A percentile compares a stretch with the other conserved stretches of the same genome.
Evolutionary conservation across 2,888 invertebrate species (phyloP).

Genomic region (Pogonocherus hispidulus): DNA sequence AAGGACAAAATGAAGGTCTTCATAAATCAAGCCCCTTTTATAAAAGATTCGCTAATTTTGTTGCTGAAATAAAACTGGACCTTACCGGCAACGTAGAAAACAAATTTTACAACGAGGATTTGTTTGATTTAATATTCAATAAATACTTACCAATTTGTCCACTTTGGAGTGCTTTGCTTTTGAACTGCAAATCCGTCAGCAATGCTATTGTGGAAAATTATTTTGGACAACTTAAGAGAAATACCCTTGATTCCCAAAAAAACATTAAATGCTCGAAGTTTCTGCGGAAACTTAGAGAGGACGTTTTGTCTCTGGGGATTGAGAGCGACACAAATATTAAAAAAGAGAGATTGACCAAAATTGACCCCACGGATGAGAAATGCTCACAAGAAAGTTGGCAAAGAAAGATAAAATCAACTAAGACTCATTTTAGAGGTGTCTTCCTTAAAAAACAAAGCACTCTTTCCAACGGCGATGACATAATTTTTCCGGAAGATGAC

Average conservation of each 20-base stretch:
- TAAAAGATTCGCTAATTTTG: not conserved
- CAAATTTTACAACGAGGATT: slow-evolving; percentile 1
- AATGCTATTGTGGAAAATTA: not conserved
- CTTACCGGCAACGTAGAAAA: not conserved
- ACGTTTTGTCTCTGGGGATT: not conserved
- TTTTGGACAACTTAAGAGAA: not conserved
- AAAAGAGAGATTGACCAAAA: not conserved
- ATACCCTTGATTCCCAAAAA: not conserved
- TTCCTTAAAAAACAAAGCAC: not conserved
- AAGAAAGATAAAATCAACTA: not conserved
- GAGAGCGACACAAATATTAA: not conserved
- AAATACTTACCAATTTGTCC: not conserved
- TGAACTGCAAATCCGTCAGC: not conserved
- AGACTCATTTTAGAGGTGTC: not conserved
- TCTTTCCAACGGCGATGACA: not conserved
- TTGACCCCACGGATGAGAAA: not conserved
- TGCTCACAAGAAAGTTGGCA: not conserved
- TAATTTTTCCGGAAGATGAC: slow-evolving; percentile 4
- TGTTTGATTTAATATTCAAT: slow-evolving; percentile 2
- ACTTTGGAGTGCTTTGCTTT: not conserved
- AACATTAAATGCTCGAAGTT: not conserved
- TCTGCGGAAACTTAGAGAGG: not conserved
- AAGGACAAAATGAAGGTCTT: not conserved
- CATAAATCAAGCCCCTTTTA: slow-evolving; percentile 15
- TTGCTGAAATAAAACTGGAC: not conserved